Percentiles rank a stretch among this genome's conserved stretches.
These are phyloP conservation scores for Leguminivora glycinivorella DNA, from an alignment of 1,140 invertebrate genomes.

Conservation along the genomic window DNA sequence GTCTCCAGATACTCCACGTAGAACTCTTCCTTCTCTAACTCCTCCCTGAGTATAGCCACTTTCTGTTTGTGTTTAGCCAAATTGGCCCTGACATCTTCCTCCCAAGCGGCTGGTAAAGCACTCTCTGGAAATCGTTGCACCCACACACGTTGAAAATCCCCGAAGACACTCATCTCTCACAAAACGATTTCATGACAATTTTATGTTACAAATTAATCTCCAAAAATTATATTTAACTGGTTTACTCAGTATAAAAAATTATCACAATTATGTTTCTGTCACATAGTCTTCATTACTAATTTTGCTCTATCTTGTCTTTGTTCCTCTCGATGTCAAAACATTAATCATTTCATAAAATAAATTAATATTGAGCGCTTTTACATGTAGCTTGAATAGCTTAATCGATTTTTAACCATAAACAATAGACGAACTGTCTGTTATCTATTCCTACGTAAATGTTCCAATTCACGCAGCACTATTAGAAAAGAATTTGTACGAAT, in stretches of 20 bases:
- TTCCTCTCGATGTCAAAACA: slow-evolving; percentile 14
- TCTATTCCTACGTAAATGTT: slow-evolving; percentile 11
- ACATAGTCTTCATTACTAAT: slow-evolving; percentile 43
- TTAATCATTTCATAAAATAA: slow-evolving; percentile 11
- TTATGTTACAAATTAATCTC: slow-evolving; percentile 62
- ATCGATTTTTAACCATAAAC: neutral
- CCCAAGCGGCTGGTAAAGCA: slow-evolving; percentile 92
- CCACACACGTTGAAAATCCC: slow-evolving; percentile 93
- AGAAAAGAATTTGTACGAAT: too few relatives aligned
- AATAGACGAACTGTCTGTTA: neutral
- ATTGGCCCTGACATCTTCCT: slow-evolving; percentile 93
- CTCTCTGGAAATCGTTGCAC: slow-evolving; percentile 92
- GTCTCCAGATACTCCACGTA: slow-evolving; percentile 94
- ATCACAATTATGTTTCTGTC: slow-evolving; percentile 57
- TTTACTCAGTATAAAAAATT: slow-evolving; percentile 59
- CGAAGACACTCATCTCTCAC: slow-evolving; percentile 90
- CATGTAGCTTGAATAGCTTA: neutral
- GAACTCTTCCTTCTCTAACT: slow-evolving; percentile 93
- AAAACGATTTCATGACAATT: slow-evolving; percentile 78
- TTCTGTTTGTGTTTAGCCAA: slow-evolving; percentile 92
- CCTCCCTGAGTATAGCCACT: slow-evolving; percentile 88
- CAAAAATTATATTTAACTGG: slow-evolving; percentile 50
- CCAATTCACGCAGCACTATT: neutral
- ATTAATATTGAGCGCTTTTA: neutral
- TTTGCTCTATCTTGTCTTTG: slow-evolving; percentile 30